Evolutionary conservation across 2,797 vertebrate species (phyloP).

Genomic region (Phoebastria nigripes): DNA sequence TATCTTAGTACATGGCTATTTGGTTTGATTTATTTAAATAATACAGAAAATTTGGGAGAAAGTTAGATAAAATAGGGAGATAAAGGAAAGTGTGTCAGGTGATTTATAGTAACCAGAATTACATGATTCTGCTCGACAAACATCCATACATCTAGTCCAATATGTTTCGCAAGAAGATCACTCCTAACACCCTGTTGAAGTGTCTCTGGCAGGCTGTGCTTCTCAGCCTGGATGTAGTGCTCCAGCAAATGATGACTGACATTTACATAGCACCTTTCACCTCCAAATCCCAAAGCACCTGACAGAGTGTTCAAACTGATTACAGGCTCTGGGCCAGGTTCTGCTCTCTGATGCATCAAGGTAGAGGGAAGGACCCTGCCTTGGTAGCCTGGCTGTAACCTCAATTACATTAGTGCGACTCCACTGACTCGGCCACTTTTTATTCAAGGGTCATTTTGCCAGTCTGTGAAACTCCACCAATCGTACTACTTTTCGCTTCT

Average conservation of each 20-base stretch:
- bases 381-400: background rate
- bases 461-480: rapidly evolving
- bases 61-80: background rate
- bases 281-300: constrained; percentile 43
- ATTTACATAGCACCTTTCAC: constrained; percentile 47
- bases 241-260: constrained; percentile 40
- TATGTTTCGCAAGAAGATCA: background rate
- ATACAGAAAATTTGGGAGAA: background rate
- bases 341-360: background rate
- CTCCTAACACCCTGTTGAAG: background rate
- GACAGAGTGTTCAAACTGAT: constrained; percentile 50
- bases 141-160: background rate
- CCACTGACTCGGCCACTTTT: background rate
- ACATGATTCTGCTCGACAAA: background rate
- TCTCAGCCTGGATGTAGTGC: background rate
- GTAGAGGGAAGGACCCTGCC: background rate
- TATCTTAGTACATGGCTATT: background rate
- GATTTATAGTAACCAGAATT: background rate
- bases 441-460: background rate
- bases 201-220: background rate
- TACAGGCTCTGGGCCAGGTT: constrained; percentile 4
- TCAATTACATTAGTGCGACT: background rate
- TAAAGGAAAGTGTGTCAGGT: background rate
- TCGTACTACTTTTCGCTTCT: background rate
- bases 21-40: background rate